phyloP scores from a whole-genome alignment of 2,888 invertebrate species.

The Ennomos erosarius region DNA sequence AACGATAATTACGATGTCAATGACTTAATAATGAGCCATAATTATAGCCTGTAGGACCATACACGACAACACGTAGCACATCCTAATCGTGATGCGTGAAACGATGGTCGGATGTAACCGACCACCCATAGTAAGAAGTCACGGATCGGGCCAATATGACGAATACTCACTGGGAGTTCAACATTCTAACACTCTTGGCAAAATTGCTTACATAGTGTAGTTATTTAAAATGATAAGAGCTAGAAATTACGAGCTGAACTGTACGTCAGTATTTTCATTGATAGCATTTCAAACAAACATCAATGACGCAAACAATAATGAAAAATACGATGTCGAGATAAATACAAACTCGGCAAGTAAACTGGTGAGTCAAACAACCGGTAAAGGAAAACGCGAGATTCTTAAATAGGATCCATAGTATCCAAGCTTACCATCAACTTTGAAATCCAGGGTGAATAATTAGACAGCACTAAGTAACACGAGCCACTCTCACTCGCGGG shows the following conservation, averaged over 20 bases:
- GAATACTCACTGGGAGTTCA: slow-evolving; percentile 20
- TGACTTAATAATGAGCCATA: slow-evolving; percentile 3
- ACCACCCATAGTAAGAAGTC: slow-evolving; percentile 31
- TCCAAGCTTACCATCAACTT: slow-evolving; percentile 64
- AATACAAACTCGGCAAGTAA: slow-evolving; percentile 32
- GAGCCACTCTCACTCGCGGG: slow-evolving; percentile 54
- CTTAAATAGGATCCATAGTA: slow-evolving; percentile 3
- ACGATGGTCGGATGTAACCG: slow-evolving; percentile 38
- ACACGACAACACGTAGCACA: neutral
- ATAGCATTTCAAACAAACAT: slow-evolving; percentile 9
- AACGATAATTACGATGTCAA: slow-evolving; percentile 1
- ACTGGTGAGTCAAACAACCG: slow-evolving; percentile 32
- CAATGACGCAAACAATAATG: slow-evolving; percentile 28
- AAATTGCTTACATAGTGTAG: slow-evolving; percentile 1
- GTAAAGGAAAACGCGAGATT: slow-evolving; percentile 31
- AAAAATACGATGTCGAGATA: slow-evolving; percentile 27
- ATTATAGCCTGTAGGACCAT: neutral
- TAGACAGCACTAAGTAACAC: slow-evolving; percentile 40
- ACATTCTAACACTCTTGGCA: slow-evolving; percentile 5
- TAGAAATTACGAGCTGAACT: neutral
- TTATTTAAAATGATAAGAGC: slow-evolving; percentile 2
- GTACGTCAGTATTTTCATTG: slow-evolving; percentile 4
- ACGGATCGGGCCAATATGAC: slow-evolving; percentile 29
- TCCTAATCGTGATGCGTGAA: slow-evolving; percentile 43
- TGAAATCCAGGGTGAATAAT: slow-evolving; percentile 72